phyloP scores from a whole-genome alignment of 2,113 vertebrate genomes.

The Muntiacus muntjak region DNA sequence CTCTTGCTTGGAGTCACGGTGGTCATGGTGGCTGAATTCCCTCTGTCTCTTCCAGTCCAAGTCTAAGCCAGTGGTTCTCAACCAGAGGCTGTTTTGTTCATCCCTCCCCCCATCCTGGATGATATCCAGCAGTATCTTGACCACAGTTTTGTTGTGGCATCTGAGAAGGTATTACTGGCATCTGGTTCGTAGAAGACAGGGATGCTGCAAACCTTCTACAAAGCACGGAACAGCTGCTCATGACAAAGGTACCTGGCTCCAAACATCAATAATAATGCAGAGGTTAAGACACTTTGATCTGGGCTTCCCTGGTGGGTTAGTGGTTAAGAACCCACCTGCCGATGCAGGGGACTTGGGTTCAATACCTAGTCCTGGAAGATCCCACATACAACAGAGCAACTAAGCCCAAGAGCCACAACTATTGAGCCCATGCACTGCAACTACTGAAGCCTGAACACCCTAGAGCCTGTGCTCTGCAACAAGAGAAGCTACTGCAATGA shows the following conservation, averaged over 20 bases:
- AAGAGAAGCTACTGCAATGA: neutral
- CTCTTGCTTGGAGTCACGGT: fast-evolving
- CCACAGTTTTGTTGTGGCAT: neutral
- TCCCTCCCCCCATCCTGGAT: neutral
- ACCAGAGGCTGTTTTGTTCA: neutral
- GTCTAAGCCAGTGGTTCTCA: neutral
- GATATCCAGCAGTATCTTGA: neutral
- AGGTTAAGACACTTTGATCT: neutral
- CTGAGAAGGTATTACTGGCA: neutral
- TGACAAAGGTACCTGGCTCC: neutral
- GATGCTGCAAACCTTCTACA: neutral
- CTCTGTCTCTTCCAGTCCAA: neutral
- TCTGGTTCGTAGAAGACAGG: neutral
- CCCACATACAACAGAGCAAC: neutral
- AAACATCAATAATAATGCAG: fast-evolving
- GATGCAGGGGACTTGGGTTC: neutral
- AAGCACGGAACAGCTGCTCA: neutral
- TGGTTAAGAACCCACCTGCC: neutral
- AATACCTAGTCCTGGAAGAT: neutral
- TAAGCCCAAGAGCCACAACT: neutral
- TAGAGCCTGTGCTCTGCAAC: neutral
- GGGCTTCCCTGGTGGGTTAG: neutral
- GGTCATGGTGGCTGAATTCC: neutral
- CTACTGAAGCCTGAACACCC: neutral
- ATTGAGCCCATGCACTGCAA: neutral